Percentiles rank a stretch among this genome's conserved stretches.
phyloP scores from a whole-genome alignment of 2,888 invertebrate species.

The Latheticus oryzae region DNA sequence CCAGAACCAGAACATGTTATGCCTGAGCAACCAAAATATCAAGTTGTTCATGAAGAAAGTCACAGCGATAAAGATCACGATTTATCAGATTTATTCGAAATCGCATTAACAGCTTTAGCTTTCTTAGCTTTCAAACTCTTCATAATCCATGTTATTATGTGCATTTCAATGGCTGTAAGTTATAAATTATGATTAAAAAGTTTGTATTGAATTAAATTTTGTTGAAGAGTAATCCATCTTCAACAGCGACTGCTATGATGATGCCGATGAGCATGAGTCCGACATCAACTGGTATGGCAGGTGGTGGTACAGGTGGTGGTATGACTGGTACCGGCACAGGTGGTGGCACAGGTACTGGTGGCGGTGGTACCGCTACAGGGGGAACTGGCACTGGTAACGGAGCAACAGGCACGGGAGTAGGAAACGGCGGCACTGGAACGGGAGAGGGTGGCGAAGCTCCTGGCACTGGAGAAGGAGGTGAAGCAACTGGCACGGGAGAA shows the following conservation, averaged over 20 bases:
- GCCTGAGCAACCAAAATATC: slow-evolving; percentile 58
- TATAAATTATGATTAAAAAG: neutral
- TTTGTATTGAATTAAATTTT: neutral
- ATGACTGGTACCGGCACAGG: slow-evolving; percentile 42
- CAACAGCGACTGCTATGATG: slow-evolving; percentile 61
- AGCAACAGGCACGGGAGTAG: slow-evolving; percentile 16
- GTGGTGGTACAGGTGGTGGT: slow-evolving; percentile 46
- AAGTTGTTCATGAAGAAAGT: slow-evolving; percentile 55
- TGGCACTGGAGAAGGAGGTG: slow-evolving; percentile 29
- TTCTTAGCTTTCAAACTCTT: slow-evolving; percentile 86
- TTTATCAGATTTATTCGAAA: slow-evolving; percentile 80
- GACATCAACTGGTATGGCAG: slow-evolving; percentile 65
- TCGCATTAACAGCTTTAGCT: slow-evolving; percentile 83
- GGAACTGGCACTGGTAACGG: slow-evolving; percentile 47
- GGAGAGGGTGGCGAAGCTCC: slow-evolving; percentile 33
- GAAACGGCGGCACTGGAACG: slow-evolving; percentile 31
- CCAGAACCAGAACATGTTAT: slow-evolving; percentile 47
- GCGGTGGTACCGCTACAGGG: slow-evolving; percentile 60
- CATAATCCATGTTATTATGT: slow-evolving; percentile 82
- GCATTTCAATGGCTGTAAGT: slow-evolving; percentile 73
- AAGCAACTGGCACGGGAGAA: slow-evolving; percentile 34
- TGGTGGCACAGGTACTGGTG: slow-evolving; percentile 44
- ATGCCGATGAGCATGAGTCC: slow-evolving; percentile 65
- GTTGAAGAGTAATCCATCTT: slow-evolving; percentile 43
- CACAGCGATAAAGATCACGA: slow-evolving; percentile 70